Percentiles rank a stretch among this genome's conserved stretches.
phyloP scores from a whole-genome alignment of 2,888 invertebrate species.

The Drosophila eohydei region DNA sequence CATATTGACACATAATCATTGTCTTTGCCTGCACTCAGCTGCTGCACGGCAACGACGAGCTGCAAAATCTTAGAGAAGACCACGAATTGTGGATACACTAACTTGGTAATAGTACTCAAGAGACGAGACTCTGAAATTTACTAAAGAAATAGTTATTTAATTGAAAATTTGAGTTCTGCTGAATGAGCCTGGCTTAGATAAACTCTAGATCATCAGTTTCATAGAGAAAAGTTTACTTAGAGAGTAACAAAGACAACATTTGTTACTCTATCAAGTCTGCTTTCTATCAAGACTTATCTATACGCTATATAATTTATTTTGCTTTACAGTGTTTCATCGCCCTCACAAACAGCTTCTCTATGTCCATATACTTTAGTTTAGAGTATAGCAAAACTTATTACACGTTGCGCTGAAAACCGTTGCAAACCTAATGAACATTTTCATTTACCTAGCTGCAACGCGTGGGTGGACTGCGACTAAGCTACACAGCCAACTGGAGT shows the following conservation, averaged over 20 bases:
- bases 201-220: no score
- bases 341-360: background rate
- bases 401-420: conserved; percentile 73
- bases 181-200: no score
- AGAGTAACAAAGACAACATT: no score
- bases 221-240: no score
- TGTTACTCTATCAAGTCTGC: no score
- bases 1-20: conserved; percentile 79
- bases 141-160: no score
- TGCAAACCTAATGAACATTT: conserved; percentile 78
- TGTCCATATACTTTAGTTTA: background rate
- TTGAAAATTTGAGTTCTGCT: no score
- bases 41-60: conserved; percentile 4
- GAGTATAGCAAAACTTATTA: conserved; percentile 64
- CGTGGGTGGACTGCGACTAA: conserved; percentile 57
- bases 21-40: conserved; percentile 62
- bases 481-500: conserved; percentile 6
- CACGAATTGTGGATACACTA: conserved; percentile 22
- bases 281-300: no score
- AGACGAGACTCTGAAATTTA: no score
- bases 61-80: background rate
- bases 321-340: no score
- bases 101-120: no score
- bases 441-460: conserved; percentile 63
- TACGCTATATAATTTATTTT: background rate